A percentile compares a stretch with the other conserved stretches of the same genome.
phyloP scores from a whole-genome alignment of 1,140 invertebrate genomes.

The Heterodera schachtii region DNA sequence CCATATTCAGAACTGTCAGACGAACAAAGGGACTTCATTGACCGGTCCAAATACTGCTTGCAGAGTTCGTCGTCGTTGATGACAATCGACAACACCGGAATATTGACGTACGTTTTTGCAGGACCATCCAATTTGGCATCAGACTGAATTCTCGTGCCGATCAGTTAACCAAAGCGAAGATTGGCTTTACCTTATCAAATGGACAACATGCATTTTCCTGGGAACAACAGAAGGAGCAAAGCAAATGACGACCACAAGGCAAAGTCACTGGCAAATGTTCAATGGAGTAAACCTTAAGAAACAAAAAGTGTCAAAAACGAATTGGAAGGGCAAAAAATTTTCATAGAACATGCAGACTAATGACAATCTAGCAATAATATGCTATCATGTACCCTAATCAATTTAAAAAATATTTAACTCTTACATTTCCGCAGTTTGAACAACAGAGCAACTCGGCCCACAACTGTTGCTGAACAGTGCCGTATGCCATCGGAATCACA shows the following conservation, averaged over 20 bases:
- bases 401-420: background rate
- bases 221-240: conserved; percentile 45
- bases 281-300: conserved; percentile 49
- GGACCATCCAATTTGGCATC: background rate
- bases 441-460: conserved; percentile 62
- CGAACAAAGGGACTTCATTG: conserved; percentile 12
- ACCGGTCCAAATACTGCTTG: background rate
- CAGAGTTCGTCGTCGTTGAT: background rate
- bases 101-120: conserved; percentile 22
- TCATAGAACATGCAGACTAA: no score
- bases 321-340: no score
- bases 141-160: background rate
- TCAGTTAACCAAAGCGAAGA: background rate
- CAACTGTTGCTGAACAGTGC: background rate
- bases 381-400: no score
- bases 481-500: background rate
- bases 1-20: conserved; percentile 1
- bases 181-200: background rate
- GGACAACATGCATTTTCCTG: conserved; percentile 9
- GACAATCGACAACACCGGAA: conserved; percentile 11
- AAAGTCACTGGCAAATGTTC: conserved; percentile 52
- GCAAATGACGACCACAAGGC: conserved; percentile 50
- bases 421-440: conserved; percentile 48
- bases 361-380: no score
- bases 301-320: conserved; percentile 12